Base-by-base conservation (phyloP, 2,888 invertebrate species). In the Hydrotaea diabolus region DNA sequence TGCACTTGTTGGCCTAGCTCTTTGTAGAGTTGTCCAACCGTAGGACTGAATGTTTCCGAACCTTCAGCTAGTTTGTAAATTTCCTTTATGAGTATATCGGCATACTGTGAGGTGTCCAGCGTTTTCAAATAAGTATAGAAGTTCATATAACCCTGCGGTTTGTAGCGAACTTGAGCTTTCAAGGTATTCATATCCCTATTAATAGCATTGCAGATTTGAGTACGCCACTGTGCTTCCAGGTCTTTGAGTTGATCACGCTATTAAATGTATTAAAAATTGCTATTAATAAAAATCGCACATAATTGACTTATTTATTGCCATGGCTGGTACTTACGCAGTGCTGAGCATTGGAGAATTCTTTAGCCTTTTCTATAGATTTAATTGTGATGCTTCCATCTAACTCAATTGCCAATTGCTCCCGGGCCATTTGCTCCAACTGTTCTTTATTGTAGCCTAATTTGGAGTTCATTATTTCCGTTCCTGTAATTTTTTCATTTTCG, bases 41-140 rank as follows among this genome's bases (percentile, higher is more conserved):
- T 94, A 0, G 96, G 95, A 90, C 96, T 97, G 91, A 95, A 97
- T 0, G 95, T 95, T 90, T 97, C 97, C 0, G 97, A 97, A 7
- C 96, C 96, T 88, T 95, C 95, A 0, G 96, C 95, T 13, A 97
- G 89, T 87, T 94, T 95, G 87, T 93, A 94, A 8, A 96, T 94
- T 91, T 97, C 96, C 78, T 94, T 93, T 88, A 96, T 93, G 59
- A 96, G 93, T 72, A 96, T 93, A 69, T 95, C 93, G 2, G 95
- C 93, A 88, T 95, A 94, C 85, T 94, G 93, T 4, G 93, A 91
- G 72, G 93, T 93, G 86, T 94, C 93, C 78, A 97, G 91, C 0
- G 95, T 93, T 87, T 94, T 94, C 8, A 97, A 93, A 90, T 95
- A 97, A 0, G 97, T 97, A 89, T 95, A 94, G n/a, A 96, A 92